Base-by-base conservation (phyloP, 2,797 vertebrate species). In the Lepidocolaptes lacrymiger region DNA sequence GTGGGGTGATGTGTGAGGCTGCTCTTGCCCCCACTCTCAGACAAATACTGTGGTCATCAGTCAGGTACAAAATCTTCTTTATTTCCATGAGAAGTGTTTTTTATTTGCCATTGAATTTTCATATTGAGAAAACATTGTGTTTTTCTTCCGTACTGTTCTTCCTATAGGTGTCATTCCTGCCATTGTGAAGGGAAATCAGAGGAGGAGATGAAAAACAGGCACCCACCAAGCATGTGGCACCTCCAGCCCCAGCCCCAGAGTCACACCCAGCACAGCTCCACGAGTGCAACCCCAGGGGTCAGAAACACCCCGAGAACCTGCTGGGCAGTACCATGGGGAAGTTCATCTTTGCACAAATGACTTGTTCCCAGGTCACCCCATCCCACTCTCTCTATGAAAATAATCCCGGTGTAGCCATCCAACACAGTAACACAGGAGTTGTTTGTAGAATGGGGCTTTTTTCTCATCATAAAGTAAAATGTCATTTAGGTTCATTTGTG, bases 301-400 rank as follows among this genome's bases (percentile, higher is more conserved):
- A 54, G 15, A 32, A 63, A 48, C 41, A 52, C 28, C 27, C 41
- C 28, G 5, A 5, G 34, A n/a, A 37, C 15, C 22, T 10, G 1
- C 24, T 37, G 39, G 80, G 32, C 61, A 5, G 1, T 7, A 20
- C 44, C 22, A 12, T 0, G 0, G 52, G 27, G 2, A 59, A 37
- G 16, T 10, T 88, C 22, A 15, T 49, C 16, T 71, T 63, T 77
- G 64, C 46, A 51, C 0, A 6, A 39, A 39, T 24, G 4, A 52
- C 52, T 64, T 52, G 4, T 34, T 73, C 51, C 55, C 11, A 17
- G 9, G 24, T 14, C 14, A 24, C 21, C 17, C 44, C 30, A 26
- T 34, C 14, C 30, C 32, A 28, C 28, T 8, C 23, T 17, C 32
- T 23, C 49, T 24, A 9, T 49, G 20, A 48, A 58, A 88, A 69